Percentiles rank a stretch among this genome's conserved stretches.
These are phyloP conservation scores for Zonitis immaculata DNA, from an alignment of 2,888 invertebrate genomes.

Conservation along the genomic window DNA sequence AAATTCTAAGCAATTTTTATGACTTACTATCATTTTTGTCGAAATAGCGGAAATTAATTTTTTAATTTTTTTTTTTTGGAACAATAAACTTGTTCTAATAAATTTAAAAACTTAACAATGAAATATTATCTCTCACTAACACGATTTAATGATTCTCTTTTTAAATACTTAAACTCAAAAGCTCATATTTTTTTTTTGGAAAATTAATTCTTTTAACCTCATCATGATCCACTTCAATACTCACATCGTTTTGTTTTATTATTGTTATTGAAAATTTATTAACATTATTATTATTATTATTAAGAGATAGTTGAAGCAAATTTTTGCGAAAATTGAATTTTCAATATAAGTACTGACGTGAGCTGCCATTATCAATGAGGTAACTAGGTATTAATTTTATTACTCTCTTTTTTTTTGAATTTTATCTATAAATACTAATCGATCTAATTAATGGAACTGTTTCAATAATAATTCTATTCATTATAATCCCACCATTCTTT, in stretches of 20 bases:
- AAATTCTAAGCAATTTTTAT: too few relatives aligned
- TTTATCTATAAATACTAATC: conserved; percentile 28
- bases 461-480: conserved; percentile 56
- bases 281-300: neutral
- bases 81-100: conserved; percentile 11
- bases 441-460: conserved; percentile 32
- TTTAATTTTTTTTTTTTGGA: conserved; percentile 2
- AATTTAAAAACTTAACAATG: conserved; percentile 18
- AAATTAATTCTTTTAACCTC: neutral
- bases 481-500: conserved; percentile 97
- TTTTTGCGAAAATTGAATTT: conserved; percentile 2
- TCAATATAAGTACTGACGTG: conserved; percentile 24
- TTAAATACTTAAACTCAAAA: conserved; percentile 1
- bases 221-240: neutral
- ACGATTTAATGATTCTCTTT: conserved; percentile 10
- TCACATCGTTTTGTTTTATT: neutral
- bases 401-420: conserved; percentile 7
- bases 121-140: conserved; percentile 9
- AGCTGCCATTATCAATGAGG: conserved; percentile 26
- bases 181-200: neutral
- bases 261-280: neutral
- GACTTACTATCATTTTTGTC: too few relatives aligned
- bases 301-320: neutral
- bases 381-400: conserved; percentile 32
- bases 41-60: conserved; percentile 9